These are phyloP conservation scores for Aspidiotus destructor DNA, from an alignment of 2,888 invertebrate species.

Conservation along the genomic window DNA sequence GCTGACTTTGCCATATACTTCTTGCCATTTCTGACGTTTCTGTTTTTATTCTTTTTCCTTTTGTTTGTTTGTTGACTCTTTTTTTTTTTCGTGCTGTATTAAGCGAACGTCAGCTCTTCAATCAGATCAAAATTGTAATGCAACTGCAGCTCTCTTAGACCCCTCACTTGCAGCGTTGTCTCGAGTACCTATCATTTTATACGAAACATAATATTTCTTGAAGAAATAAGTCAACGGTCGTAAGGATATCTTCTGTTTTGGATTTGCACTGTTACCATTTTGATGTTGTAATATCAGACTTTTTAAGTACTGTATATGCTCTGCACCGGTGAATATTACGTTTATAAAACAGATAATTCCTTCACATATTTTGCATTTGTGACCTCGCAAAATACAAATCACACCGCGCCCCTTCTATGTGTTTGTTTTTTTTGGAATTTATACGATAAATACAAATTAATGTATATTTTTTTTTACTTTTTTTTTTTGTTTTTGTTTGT, in stretches of 20 bases:
- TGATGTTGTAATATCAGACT: not conserved
- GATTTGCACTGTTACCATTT: not conserved
- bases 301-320: not conserved
- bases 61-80: not conserved
- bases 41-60: not conserved
- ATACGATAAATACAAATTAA: too few species aligned
- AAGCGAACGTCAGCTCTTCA: too few species aligned
- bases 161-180: too few species aligned
- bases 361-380: not conserved
- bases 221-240: too few species aligned
- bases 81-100: not conserved
- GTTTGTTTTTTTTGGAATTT: not conserved
- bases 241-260: not conserved
- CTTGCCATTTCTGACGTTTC: slow-evolving; percentile 1
- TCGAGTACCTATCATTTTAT: too few species aligned
- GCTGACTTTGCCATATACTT: slow-evolving; percentile 4
- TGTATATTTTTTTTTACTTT: not conserved
- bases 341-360: too few species aligned
- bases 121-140: too few species aligned
- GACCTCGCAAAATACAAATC: not conserved
- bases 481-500: not conserved
- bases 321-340: not conserved
- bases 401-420: not conserved
- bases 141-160: too few species aligned
- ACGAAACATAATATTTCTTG: not conserved